A percentile compares a stretch with the other conserved stretches of the same genome.
phyloP scores from a whole-genome alignment of 1,140 invertebrate species.

The Neodiprion pinetum region DNA sequence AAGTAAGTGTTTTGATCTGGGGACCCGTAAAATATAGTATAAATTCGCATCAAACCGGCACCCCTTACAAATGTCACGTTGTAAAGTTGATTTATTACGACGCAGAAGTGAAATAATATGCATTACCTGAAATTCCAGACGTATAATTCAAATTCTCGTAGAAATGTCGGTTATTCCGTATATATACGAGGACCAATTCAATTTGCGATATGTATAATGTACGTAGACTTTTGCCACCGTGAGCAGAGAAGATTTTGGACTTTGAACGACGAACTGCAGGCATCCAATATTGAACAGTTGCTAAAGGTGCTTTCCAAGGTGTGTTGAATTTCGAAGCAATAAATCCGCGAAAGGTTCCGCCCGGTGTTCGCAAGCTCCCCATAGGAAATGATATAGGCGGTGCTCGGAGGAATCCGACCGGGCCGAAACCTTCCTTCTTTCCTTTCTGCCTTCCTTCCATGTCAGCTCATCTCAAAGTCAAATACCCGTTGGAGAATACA shows the following conservation, averaged over 20 bases:
- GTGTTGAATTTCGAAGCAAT: conserved; percentile 1
- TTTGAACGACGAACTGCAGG: conserved; percentile 1
- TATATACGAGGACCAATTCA: background rate
- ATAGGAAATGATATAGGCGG: background rate
- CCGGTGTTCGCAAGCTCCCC: background rate
- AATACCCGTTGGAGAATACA: background rate
- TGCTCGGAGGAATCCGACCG: conserved; percentile 1
- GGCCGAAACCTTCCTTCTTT: background rate
- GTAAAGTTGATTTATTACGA: background rate
- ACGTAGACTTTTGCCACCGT: background rate
- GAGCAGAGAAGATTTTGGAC: background rate
- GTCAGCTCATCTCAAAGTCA: conserved; percentile 5
- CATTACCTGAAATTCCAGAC: no score
- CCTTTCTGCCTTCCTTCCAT: background rate
- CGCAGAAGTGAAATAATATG: background rate
- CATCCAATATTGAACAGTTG: conserved; percentile 7
- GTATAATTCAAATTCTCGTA: no score
- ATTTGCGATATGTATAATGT: background rate
- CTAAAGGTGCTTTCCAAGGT: conserved; percentile 1
- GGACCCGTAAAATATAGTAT: background rate
- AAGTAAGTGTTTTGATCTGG: background rate
- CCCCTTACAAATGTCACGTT: background rate
- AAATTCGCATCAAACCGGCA: background rate
- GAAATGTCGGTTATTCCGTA: no score
- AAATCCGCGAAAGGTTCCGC: conserved; percentile 4